phyloP scores from a whole-genome alignment of 2,113 vertebrate genomes.

The Brachypteracias leptosomus region DNA sequence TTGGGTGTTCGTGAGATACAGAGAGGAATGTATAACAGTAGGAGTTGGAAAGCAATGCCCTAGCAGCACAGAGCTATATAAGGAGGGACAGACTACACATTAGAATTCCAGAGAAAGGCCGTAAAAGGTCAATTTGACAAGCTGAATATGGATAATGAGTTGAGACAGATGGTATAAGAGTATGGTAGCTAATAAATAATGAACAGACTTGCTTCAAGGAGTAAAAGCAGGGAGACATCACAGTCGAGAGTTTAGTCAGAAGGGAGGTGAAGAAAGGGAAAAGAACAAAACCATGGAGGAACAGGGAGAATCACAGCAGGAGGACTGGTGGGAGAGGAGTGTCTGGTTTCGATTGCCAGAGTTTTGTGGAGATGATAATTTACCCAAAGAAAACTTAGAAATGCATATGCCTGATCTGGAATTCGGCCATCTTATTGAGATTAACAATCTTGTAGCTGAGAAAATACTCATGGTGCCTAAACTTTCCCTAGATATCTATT shows the following conservation, averaged over 20 bases:
- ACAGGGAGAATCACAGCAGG: neutral
- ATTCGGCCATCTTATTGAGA: neutral
- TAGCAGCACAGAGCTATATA: slow-evolving; percentile 16
- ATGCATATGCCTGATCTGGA: neutral
- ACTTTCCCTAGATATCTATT: neutral
- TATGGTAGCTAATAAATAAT: slow-evolving; percentile 53
- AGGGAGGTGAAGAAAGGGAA: slow-evolving; percentile 37
- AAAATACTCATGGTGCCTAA: neutral
- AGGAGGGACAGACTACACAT: slow-evolving; percentile 33
- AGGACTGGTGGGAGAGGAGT: neutral
- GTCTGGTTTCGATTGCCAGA: neutral
- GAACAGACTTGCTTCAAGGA: slow-evolving; percentile 50
- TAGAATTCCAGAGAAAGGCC: slow-evolving; percentile 31
- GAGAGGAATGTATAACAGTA: neutral
- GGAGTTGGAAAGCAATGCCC: neutral
- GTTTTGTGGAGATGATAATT: neutral
- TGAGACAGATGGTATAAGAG: slow-evolving; percentile 57
- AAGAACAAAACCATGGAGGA: slow-evolving; percentile 21
- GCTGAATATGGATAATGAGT: slow-evolving; percentile 48
- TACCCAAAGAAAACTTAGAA: neutral
- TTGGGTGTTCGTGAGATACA: neutral
- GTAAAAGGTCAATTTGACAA: slow-evolving; percentile 64
- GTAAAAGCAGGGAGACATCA: neutral
- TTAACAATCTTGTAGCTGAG: neutral
- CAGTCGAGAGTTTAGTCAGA: slow-evolving; percentile 1